Evolutionary conservation across 2,113 vertebrate species (phyloP), one percentile per base, ranked within the genome.

Genomic region (Chrysemys picta): DNA sequence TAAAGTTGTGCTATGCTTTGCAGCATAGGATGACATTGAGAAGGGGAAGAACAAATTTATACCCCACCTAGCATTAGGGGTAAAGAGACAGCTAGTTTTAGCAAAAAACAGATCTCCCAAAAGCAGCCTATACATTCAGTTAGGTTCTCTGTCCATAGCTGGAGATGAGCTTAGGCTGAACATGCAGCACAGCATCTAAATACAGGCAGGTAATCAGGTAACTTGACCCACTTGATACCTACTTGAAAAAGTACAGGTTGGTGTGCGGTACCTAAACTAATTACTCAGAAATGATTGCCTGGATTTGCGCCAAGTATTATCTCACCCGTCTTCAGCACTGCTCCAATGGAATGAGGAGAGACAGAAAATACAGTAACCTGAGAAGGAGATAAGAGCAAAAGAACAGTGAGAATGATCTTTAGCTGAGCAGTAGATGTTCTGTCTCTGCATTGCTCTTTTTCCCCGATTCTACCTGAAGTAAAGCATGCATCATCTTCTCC

Each of bases 201-300:
- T 6, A 42, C 69, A 94, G 94, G 86, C 96, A 97, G 96, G 96
- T 93, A 97, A 97, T 96, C 97, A 89, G 91, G 97, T 97, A 98
- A 97, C 80, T 47, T 86, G 87, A 96, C 96, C 92, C 93, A 97
- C 93, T 85, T 93, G 97, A 97, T 97, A 96, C 87, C 95, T 91
- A 62, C 85, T 82, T 29, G 75, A 93, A 97, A 98, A 96, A 94
- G 52, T 93, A 91, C 78, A 96, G 94, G 91, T 88, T 98, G 97
- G 95, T 97, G 96, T 97, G 95, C 96, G 97, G 89, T 97, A 95
- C 96, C 98, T 97, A 97, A 94, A 96, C 96, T 96, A 97, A 97
- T 97, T 97, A 98, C 96, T 98, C 93, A 94, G 96, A 98, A 98
- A 97, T 97, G 97, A 97, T 98, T 98, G 97, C 97, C 96, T 96